These are phyloP conservation scores for Drosophila lutescens DNA, from an alignment of 2,888 invertebrate species.

Conservation along the genomic window DNA sequence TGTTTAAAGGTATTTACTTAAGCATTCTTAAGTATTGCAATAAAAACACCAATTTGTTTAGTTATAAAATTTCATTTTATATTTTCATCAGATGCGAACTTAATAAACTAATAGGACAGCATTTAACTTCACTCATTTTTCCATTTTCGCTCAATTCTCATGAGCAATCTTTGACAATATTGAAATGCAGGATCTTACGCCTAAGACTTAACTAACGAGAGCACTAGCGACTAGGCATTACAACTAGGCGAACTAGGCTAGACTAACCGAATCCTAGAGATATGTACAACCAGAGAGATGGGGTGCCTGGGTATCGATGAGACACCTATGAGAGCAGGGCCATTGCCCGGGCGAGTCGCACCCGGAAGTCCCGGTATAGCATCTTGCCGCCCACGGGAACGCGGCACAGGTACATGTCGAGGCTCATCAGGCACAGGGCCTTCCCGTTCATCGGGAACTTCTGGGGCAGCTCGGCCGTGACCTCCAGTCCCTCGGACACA, in stretches of 20 bases:
- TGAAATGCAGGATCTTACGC: slow-evolving; percentile 57
- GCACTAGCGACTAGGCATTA: slow-evolving; percentile 60
- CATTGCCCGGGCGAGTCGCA: slow-evolving; percentile 89
- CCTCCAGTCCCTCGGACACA: slow-evolving; percentile 84
- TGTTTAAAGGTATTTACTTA: no score
- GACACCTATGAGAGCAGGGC: slow-evolving; percentile 84
- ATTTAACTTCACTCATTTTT: slow-evolving; percentile 40
- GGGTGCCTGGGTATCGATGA: slow-evolving; percentile 5
- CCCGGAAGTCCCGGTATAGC: slow-evolving; percentile 89
- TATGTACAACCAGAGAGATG: slow-evolving; percentile 63
- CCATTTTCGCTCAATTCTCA: slow-evolving; percentile 11
- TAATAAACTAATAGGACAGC: slow-evolving; percentile 72
- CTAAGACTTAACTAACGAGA: slow-evolving; percentile 60
- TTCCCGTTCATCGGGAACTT: slow-evolving; percentile 93
- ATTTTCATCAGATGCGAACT: slow-evolving; percentile 67
- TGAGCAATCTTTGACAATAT: slow-evolving; percentile 34
- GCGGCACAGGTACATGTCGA: slow-evolving; percentile 89
- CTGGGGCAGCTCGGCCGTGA: slow-evolving; percentile 83
- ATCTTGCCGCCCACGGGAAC: slow-evolving; percentile 89
- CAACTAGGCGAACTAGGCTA: slow-evolving; percentile 36
- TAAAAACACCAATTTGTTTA: neutral
- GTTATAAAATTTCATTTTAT: slow-evolving; percentile 76
- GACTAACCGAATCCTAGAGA: slow-evolving; percentile 25
- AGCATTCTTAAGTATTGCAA: neutral
- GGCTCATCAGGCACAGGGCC: slow-evolving; percentile 91